Evolutionary conservation across 2,113 vertebrate species (phyloP), one percentile per base, ranked within the genome.

Genomic region (Ascaphus truei): DNA sequence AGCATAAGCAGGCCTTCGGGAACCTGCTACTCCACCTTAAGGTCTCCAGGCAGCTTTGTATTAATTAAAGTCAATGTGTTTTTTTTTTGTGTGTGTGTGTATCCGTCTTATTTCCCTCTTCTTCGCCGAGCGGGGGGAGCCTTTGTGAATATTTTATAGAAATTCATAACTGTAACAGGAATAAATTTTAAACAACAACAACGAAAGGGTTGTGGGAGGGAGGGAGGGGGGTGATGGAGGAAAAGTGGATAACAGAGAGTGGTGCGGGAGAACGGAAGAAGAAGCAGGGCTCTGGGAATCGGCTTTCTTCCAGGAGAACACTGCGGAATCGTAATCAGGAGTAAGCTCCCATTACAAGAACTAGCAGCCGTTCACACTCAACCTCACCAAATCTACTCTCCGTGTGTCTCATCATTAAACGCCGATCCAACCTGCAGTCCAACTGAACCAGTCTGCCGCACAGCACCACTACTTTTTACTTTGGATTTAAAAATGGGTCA

Each of bases 161-260:
- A 68, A 74, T 60, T 68, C 73, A 75, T 61, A 52, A 73, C 75
- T 48, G 30, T 63, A 7, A 75, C 63, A 77, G 37, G 53, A 64
- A 79, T 62, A 79, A 78, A 78, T 62, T 72, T 64, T 73, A 61
- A 0, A 0, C 43, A 43, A 57, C 64, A 71, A 68, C 29, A 33
- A 47, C 45, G 30, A 20, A 23, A 15, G 63, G 34, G 51, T n/a
- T n/a, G 37, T 7, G 55, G 41, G 65, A 30, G 66, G 56, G 45
- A 18, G 45, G 65, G 41, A 68, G 66, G 11, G 51, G n/a, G 29
- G 66, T 41, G 53, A 59, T 69, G 55, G 65, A 58, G 41, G 9
- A 57, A 71, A 66, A 66, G 61, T 52, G 30, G n/a, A 69, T 43
- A 71, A 33, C n/a, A 33, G 23, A 68, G 65, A 0, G 0, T 34